phyloP scores from a whole-genome alignment of 2,113 vertebrate genomes.

The Callipepla californica region DNA sequence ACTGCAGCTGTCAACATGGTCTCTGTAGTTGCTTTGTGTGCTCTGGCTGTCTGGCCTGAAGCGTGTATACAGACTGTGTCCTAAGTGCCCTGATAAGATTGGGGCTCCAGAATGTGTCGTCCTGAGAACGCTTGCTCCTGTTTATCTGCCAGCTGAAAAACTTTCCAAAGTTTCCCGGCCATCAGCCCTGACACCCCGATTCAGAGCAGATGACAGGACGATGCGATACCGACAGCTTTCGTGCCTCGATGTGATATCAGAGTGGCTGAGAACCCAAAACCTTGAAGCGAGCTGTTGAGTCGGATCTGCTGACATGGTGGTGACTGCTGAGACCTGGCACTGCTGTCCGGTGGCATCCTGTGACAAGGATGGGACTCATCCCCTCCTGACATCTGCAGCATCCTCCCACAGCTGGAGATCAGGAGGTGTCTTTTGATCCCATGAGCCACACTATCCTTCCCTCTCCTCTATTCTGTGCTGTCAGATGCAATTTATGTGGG shows the following conservation, averaged over 20 bases:
- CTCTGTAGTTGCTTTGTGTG: background rate
- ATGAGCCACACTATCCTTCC: background rate
- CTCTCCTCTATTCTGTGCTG: background rate
- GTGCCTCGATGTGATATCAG: slow-evolving; percentile 17
- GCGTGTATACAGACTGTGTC: slow-evolving; percentile 49
- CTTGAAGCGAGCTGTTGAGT: slow-evolving; percentile 34
- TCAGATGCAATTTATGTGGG: fast-evolving
- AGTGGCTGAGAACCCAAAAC: slow-evolving; percentile 65
- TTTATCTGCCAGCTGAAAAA: slow-evolving; percentile 72
- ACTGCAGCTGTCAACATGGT: background rate
- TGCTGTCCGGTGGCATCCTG: background rate
- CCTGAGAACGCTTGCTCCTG: slow-evolving; percentile 66
- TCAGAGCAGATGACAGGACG: slow-evolving; percentile 73
- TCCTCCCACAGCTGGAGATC: fast-evolving
- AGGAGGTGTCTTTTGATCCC: background rate
- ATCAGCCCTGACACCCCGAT: slow-evolving; percentile 68
- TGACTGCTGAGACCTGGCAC: background rate
- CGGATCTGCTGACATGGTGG: slow-evolving; percentile 37
- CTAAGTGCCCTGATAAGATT: slow-evolving; percentile 78
- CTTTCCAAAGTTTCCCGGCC: slow-evolving; percentile 68
- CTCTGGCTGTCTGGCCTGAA: slow-evolving; percentile 54
- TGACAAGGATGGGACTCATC: background rate
- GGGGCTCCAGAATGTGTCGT: slow-evolving; percentile 67
- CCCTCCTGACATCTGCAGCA: fast-evolving
- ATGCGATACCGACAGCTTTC: slow-evolving; percentile 58